phyloP scores from a whole-genome alignment of 2,797 vertebrate species.

The Myotis planiceps region DNA sequence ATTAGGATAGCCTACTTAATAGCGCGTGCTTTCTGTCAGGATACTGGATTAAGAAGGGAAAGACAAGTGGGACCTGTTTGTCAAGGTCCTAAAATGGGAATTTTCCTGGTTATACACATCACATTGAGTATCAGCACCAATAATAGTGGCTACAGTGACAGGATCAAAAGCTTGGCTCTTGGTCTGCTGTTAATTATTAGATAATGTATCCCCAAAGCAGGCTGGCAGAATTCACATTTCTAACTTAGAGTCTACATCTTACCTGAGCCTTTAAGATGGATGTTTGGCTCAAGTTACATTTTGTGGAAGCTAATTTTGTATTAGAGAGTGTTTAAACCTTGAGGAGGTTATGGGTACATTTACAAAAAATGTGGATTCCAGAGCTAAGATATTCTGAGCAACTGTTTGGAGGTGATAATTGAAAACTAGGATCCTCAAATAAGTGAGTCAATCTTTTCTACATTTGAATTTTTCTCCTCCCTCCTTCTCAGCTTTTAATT shows the following conservation, averaged over 20 bases:
- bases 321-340: background rate
- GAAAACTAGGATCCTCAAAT: background rate
- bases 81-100: slow-evolving; percentile 26
- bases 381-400: background rate
- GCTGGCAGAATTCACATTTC: background rate
- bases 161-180: slow-evolving; percentile 5
- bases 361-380: background rate
- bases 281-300: background rate
- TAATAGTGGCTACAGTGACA: background rate
- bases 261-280: background rate
- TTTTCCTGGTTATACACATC: background rate
- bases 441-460: background rate
- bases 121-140: background rate
- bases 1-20: background rate
- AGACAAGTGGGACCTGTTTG: slow-evolving; percentile 55
- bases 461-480: background rate
- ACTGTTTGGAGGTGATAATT: background rate
- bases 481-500: background rate
- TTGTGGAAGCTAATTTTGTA: background rate
- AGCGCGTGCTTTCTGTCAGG: background rate
- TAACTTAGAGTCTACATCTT: background rate
- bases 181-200: background rate
- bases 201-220: background rate
- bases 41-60: slow-evolving; percentile 21
- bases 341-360: background rate